Evolutionary conservation across 2,888 invertebrate genomes (phyloP).

Genomic region (Sesia bembeciformis): DNA sequence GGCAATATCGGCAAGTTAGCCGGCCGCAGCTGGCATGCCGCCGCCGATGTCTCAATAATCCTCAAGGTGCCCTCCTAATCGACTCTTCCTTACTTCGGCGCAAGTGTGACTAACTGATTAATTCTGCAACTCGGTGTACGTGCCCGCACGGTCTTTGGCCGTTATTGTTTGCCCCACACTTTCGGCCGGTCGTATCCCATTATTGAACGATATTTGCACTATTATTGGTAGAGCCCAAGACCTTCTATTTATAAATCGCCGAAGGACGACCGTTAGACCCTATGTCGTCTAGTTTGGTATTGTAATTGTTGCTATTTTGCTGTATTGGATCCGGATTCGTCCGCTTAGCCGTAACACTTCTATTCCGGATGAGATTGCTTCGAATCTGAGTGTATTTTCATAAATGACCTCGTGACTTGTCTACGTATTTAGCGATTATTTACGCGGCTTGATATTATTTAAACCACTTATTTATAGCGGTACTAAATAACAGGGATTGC

Average conservation of each 20-base stretch:
- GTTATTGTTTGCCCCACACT: conserved; percentile 62
- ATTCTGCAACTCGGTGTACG: conserved; percentile 60
- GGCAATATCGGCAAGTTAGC: conserved; percentile 63
- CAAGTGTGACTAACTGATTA: conserved; percentile 74
- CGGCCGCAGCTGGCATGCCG: conserved; percentile 63
- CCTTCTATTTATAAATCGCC: conserved; percentile 54
- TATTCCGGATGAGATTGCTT: conserved; percentile 13
- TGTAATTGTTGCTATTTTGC: conserved; percentile 63
- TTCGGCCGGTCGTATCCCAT: conserved; percentile 45
- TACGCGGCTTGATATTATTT: too few species aligned
- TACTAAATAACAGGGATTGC: too few species aligned
- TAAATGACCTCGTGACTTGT: too few species aligned
- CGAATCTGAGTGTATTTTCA: not conserved
- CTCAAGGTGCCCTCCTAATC: conserved; percentile 70
- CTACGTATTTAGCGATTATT: too few species aligned
- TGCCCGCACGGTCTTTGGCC: conserved; percentile 45
- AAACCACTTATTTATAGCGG: too few species aligned
- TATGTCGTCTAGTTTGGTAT: conserved; percentile 49
- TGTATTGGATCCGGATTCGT: conserved; percentile 51
- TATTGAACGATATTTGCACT: conserved; percentile 63
- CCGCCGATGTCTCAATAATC: conserved; percentile 70
- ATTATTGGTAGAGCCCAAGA: conserved; percentile 44
- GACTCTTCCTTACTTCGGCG: conserved; percentile 66
- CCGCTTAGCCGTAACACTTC: conserved; percentile 40
- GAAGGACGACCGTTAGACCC: conserved; percentile 48